Conservation (phyloP, 2,113 vertebrate species). For the Sisor rabdophorus region DNA sequence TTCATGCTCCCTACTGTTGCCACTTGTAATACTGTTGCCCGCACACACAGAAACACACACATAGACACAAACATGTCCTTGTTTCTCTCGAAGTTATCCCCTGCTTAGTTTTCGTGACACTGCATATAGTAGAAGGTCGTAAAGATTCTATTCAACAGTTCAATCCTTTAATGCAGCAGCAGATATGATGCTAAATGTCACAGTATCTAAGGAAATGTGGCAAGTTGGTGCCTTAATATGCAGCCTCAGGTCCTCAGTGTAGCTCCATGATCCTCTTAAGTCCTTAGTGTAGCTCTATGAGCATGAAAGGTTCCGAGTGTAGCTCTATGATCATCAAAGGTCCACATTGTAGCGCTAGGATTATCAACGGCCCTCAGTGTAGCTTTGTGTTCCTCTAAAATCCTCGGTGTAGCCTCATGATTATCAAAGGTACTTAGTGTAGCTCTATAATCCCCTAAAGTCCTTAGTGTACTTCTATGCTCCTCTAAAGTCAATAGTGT, state of each 20-base stretch:
- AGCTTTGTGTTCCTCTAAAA: too few species aligned
- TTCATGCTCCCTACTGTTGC: slow-evolving; percentile 20
- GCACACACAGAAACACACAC: background rate
- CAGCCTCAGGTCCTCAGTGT: background rate
- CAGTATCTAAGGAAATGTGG: background rate
- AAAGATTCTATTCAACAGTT: background rate
- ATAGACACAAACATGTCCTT: background rate
- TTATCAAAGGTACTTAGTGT: too few species aligned
- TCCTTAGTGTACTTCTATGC: too few species aligned
- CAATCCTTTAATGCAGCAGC: too few species aligned
- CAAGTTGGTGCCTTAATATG: background rate
- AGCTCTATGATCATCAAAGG: too few species aligned
- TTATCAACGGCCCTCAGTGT: too few species aligned
- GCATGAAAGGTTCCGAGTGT: too few species aligned
- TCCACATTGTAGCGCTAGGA: too few species aligned
- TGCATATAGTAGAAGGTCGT: background rate
- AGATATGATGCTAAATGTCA: background rate
- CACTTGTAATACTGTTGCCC: background rate
- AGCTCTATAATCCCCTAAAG: too few species aligned
- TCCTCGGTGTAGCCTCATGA: too few species aligned
- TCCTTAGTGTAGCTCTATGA: too few species aligned
- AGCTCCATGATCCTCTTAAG: too few species aligned
- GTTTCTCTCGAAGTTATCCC: background rate
- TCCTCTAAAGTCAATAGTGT: background rate
- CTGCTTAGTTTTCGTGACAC: background rate